Base-by-base conservation (phyloP, 1,140 invertebrate species). In the Temnothorax longispinosus region DNA sequence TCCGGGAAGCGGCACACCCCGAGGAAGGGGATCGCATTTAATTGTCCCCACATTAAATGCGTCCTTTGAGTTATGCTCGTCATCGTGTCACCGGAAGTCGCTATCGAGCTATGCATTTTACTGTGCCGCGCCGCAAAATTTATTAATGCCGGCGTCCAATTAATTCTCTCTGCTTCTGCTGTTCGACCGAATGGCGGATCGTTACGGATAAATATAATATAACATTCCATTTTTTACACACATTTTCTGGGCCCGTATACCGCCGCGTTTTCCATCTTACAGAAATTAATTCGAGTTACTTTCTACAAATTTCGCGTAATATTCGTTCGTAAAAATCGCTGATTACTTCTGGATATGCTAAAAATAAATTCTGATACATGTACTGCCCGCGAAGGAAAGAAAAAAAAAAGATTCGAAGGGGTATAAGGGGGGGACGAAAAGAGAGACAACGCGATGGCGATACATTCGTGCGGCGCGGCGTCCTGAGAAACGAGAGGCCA, bases 401-500 rank as follows among this genome's bases (percentile, higher is more conserved):
- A 44, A 47, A n/a, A 41, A 11, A 32, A 47, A 47, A 47, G 35
- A 72, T 72, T 32, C 3, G 52, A 54, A 15, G 18, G 13, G 1
- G 27, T 27, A 27, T 62, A 13, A 11, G 27, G 1, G 27, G 27
- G 27, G 27, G 27, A 27, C 27, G 27, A 27, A 1, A 27, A 13
- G 41, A 27, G 54, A 47, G 62, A 21, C 5, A 8, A n/a, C 35
- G 18, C 35, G 18, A 27, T 41, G 15, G 47, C 54, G 35, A 58
- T 58, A 27, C 27, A n/a, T 60, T 52, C 41, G 13, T 11, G 15
- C 27, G 27, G 13, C 27, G 32, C 60, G 62, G 7, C 38, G 64
- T 60, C 85, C 87, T 89, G 93, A 93, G 91, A 92, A 94, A 93
- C 90, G 93, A 88, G 86, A 91, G 90, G 93, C 89, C 89, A 92